Evolutionary conservation across 2,113 vertebrate species (phyloP), one percentile per base, ranked within the genome.

Genomic region (Bombycilla garrulus): DNA sequence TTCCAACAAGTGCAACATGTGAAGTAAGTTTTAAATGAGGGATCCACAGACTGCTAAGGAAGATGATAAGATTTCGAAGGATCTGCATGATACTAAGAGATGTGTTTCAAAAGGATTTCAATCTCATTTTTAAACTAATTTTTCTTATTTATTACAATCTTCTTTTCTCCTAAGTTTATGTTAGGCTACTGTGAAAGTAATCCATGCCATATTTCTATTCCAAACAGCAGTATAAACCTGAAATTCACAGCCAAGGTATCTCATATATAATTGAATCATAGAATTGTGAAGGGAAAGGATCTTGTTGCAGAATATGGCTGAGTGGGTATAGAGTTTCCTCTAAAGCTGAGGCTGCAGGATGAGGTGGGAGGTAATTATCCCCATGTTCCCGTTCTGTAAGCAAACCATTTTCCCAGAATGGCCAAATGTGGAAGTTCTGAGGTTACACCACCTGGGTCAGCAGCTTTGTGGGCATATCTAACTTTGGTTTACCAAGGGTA

Each of bases 21-120:
- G 33, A 95, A 90, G 31, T 78, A 87, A 58, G 92, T 81, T 96
- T 53, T 79, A 93, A 90, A 72, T 64, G 91, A 95, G 71, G 29
- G 17, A 95, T 82, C 77, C 53, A 81, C 25, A 82, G 82, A 91
- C 42, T 62, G 5, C 45, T 60, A 40, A 70, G 21, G 69, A 56
- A 50, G 51, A 70, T 94, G 80, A 90, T 53, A 64, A 0, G 6
- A 10, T 54, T 79, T 56, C 60, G 47, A 25, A 71, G n/a, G 48
- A 53, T 77, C 71, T 86, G 62, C 17, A 48, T 6, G 6, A 62
- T 84, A 92, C 31, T 26, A 26, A 50, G 35, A 60, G 9, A 64
- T 69, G 85, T 71, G 50, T 74, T 94, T 92, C 21, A 93, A 92
- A 92, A 35, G 73, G 44, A 90, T 88, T 64, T 88, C 29, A 12